These are phyloP conservation scores for Peromyscus maniculatus DNA, from an alignment of 2,113 vertebrate genomes.

Conservation along the genomic window DNA sequence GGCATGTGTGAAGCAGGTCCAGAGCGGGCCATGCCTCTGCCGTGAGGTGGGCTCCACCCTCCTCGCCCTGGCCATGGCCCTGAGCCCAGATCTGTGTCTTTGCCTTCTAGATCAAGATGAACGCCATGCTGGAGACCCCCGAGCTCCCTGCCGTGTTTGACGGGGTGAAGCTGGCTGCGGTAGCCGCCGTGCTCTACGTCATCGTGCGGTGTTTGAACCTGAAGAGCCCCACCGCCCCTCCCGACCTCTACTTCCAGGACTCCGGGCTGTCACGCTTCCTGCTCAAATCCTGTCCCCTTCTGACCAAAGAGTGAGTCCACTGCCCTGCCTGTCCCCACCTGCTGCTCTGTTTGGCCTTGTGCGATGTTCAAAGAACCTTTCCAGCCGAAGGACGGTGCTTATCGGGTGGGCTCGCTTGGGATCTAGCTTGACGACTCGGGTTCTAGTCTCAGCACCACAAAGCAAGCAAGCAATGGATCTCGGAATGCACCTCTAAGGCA, in stretches of 20 bases:
- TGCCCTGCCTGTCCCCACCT: accelerated
- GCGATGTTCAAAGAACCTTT: background rate
- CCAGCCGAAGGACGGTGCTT: background rate
- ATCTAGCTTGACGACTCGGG: background rate
- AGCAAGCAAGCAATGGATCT: background rate
- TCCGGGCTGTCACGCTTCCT: constrained; percentile 94
- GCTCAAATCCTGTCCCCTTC: constrained; percentile 95
- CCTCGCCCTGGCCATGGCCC: no score
- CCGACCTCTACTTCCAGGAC: constrained; percentile 96
- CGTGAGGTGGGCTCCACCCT: background rate
- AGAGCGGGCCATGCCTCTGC: background rate
- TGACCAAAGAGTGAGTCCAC: constrained; percentile 99
- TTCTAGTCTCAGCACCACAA: background rate
- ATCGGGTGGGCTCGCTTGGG: background rate
- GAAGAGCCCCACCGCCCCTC: constrained; percentile 96
- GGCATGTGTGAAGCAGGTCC: accelerated
- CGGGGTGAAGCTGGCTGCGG: constrained; percentile 97
- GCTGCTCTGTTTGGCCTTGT: background rate
- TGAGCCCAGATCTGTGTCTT: background rate
- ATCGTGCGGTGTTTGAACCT: constrained; percentile 97
- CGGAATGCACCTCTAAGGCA: background rate
- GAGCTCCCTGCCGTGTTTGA: constrained; percentile 98
- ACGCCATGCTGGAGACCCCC: constrained; percentile 89
- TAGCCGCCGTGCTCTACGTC: constrained; percentile 96
- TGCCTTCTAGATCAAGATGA: constrained; percentile 86